Conservation (phyloP, 1,140 invertebrate species). For the Polypedilum vanderplanki region DNA sequence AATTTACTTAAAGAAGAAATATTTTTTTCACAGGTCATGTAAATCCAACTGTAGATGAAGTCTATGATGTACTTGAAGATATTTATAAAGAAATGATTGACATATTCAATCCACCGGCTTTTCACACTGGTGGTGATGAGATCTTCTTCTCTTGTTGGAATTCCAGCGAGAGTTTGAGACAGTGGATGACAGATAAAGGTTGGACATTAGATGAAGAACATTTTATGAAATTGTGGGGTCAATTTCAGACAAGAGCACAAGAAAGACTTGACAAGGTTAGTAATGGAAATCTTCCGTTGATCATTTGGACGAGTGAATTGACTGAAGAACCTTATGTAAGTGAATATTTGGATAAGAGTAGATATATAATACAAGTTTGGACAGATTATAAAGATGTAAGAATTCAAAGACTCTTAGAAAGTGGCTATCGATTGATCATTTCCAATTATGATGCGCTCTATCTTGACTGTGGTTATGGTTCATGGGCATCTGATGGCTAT, state of each 20-base stretch:
- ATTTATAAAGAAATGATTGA: conserved; percentile 57
- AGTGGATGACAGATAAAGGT: conserved; percentile 56
- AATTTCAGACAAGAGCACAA: conserved; percentile 59
- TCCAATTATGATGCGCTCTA: conserved; percentile 55
- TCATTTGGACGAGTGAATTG: conserved; percentile 55
- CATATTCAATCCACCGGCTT: conserved; percentile 59
- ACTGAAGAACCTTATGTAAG: conserved; percentile 46
- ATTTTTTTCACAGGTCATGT: conserved; percentile 55
- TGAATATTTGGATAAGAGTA: conserved; percentile 46
- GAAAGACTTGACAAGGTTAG: conserved; percentile 47
- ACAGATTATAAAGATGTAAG: conserved; percentile 43
- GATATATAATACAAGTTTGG: conserved; percentile 56
- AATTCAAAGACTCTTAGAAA: conserved; percentile 46
- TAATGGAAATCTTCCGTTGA: conserved; percentile 42
- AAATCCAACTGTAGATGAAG: conserved; percentile 60
- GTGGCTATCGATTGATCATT: conserved; percentile 50
- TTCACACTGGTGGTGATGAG: conserved; percentile 80
- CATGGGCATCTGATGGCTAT: conserved; percentile 46
- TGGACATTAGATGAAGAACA: conserved; percentile 48
- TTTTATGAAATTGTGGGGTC: conserved; percentile 62
- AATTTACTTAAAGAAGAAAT: no score
- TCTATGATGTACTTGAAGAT: conserved; percentile 61
- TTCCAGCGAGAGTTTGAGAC: conserved; percentile 50
- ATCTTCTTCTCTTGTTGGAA: conserved; percentile 68
- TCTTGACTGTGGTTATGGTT: conserved; percentile 52